Evolutionary conservation across 2,888 invertebrate genomes (phyloP).

Genomic region (Melanotus villosus): DNA sequence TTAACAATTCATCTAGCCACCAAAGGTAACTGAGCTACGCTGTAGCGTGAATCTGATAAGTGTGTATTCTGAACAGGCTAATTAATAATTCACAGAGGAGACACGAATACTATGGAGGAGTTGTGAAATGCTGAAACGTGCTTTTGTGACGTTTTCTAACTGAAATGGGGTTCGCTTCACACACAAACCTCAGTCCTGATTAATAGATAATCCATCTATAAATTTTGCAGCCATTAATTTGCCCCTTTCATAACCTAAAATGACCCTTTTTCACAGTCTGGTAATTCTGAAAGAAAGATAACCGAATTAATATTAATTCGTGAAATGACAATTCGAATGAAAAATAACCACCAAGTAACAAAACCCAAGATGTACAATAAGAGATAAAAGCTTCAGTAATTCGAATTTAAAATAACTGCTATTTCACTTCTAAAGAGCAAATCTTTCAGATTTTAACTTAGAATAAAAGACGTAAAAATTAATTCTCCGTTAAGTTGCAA

Average conservation of each 20-base stretch:
- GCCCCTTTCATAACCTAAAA: conserved; percentile 1
- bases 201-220: conserved; percentile 32
- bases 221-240: conserved; percentile 26
- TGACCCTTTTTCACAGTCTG: background rate
- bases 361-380: too few relatives aligned
- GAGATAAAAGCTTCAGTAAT: too few relatives aligned
- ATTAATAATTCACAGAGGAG: conserved; percentile 40
- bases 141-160: conserved; percentile 40
- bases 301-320: background rate
- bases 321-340: too few relatives aligned
- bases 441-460: too few relatives aligned
- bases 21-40: conserved; percentile 16
- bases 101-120: conserved; percentile 20
- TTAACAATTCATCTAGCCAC: conserved; percentile 26
- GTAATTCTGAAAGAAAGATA: background rate
- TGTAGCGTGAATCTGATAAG: conserved; percentile 38
- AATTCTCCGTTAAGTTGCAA: too few relatives aligned
- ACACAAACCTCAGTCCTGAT: conserved; percentile 22
- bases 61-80: conserved; percentile 28
- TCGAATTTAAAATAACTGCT: too few relatives aligned
- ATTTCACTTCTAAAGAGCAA: too few relatives aligned
- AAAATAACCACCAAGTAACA: too few relatives aligned
- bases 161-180: conserved; percentile 31
- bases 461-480: too few relatives aligned
- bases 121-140: conserved; percentile 39